A percentile compares a stretch with the other conserved stretches of the same genome.
Evolutionary conservation across 1,140 invertebrate genomes (phyloP).

Genomic region (Plutomurus gul): DNA sequence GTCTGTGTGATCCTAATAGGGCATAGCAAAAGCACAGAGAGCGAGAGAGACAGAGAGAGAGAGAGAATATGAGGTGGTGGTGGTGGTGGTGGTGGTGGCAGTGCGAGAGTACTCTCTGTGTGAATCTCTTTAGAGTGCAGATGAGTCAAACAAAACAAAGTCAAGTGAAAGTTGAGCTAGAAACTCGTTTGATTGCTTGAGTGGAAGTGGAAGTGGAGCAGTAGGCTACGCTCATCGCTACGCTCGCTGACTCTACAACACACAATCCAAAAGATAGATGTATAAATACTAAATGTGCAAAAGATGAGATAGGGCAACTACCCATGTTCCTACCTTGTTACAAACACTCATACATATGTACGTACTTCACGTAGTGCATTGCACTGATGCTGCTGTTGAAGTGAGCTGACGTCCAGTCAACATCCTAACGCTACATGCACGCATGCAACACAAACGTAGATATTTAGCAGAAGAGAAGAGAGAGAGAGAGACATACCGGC

Average conservation of each 20-base stretch:
- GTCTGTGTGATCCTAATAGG: slow-evolving; percentile 12
- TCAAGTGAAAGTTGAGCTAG: slow-evolving; percentile 28
- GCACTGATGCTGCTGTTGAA: no score
- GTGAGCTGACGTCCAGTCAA: no score
- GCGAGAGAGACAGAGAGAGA: not conserved
- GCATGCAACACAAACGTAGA: no score
- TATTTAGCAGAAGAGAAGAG: no score
- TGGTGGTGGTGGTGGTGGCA: no score
- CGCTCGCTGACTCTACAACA: slow-evolving; percentile 3
- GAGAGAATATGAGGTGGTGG: not conserved
- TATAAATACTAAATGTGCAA: not conserved
- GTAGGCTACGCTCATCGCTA: slow-evolving; percentile 24
- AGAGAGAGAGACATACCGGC: no score
- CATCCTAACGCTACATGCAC: no score
- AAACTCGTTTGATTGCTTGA: slow-evolving; percentile 29
- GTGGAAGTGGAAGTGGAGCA: slow-evolving; percentile 27
- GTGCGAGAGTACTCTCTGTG: no score
- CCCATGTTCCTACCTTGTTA: no score
- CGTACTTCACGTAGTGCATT: no score
- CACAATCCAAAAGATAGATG: not conserved
- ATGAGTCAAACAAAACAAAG: slow-evolving; percentile 29
- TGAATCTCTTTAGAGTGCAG: not conserved
- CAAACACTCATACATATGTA: no score
- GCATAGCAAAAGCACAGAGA: not conserved
- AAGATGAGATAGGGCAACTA: not conserved